Evolutionary conservation across 2,888 invertebrate genomes (phyloP).

Genomic region (Fragum sueziense): DNA sequence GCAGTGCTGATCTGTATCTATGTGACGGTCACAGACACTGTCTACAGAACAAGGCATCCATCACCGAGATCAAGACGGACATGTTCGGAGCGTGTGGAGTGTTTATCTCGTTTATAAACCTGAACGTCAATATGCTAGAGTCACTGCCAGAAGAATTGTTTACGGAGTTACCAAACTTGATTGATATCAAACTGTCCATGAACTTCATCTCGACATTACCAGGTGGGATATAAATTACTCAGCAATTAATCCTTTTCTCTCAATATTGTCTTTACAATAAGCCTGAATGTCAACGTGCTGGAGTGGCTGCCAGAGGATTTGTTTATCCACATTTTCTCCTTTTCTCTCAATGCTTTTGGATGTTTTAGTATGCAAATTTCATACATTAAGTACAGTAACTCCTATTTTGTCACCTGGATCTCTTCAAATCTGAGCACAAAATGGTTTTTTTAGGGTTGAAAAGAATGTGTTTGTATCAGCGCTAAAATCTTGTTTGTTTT

Average conservation of each 20-base stretch:
- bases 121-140: slow-evolving; percentile 63
- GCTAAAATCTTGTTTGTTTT: background rate
- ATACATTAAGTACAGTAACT: too few relatives aligned
- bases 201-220: slow-evolving; percentile 69
- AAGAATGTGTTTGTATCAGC: too few relatives aligned
- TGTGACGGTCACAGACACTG: slow-evolving; percentile 61
- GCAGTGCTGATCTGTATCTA: slow-evolving; percentile 47
- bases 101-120: slow-evolving; percentile 66
- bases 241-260: too few relatives aligned
- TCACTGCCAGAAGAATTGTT: slow-evolving; percentile 68
- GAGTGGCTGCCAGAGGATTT: slow-evolving; percentile 64
- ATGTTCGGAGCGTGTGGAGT: slow-evolving; percentile 58
- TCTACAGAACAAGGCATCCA: slow-evolving; percentile 23
- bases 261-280: slow-evolving; percentile 27
- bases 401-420: too few relatives aligned
- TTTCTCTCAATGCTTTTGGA: background rate
- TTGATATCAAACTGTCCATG: slow-evolving; percentile 62
- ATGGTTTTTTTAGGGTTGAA: too few relatives aligned
- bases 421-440: too few relatives aligned
- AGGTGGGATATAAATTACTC: slow-evolving; percentile 24
- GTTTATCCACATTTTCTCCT: slow-evolving; percentile 46
- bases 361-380: too few relatives aligned
- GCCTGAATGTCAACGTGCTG: slow-evolving; percentile 64
- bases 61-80: slow-evolving; percentile 56
- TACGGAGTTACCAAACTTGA: slow-evolving; percentile 63